Conservation (phyloP, 2,797 vertebrate species). For the Gymnodraco acuticeps region DNA sequence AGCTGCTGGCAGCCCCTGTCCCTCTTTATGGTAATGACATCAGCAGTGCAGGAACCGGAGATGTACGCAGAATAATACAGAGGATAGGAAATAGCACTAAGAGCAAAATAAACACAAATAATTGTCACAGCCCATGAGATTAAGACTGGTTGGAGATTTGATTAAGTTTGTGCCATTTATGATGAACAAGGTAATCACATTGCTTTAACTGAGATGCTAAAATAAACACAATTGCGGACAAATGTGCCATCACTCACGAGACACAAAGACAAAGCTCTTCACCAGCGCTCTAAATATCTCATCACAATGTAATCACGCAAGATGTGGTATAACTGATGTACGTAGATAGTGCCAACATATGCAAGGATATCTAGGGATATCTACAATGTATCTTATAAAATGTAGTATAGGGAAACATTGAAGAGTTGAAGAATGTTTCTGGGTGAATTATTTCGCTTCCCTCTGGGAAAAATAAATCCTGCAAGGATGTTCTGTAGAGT, state of each 20-base stretch:
- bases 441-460: slow-evolving; percentile 23
- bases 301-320: slow-evolving; percentile 28
- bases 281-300: neutral
- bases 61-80: slow-evolving; percentile 15
- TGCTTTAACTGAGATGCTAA: slow-evolving; percentile 11
- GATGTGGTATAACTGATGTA: slow-evolving; percentile 7
- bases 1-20: slow-evolving; percentile 27
- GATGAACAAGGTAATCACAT: slow-evolving; percentile 27
- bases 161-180: slow-evolving; percentile 31
- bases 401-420: slow-evolving; percentile 5
- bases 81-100: slow-evolving; percentile 14
- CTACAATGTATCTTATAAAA: slow-evolving; percentile 1
- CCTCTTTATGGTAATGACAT: slow-evolving; percentile 42
- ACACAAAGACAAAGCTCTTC: slow-evolving; percentile 13
- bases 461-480: slow-evolving; percentile 26
- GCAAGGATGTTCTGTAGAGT: slow-evolving; percentile 43
- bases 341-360: neutral
- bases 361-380: slow-evolving; percentile 9
- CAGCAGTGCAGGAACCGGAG: slow-evolving; percentile 33
- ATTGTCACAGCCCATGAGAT: slow-evolving; percentile 25
- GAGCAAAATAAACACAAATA: slow-evolving; percentile 42
- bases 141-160: slow-evolving; percentile 33
- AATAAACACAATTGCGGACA: slow-evolving; percentile 7
- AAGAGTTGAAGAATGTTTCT: slow-evolving; percentile 27
- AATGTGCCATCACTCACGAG: slow-evolving; percentile 23